Evolutionary conservation across 2,888 invertebrate genomes (phyloP), one percentile per base, ranked within the genome.

Genomic region (Polydrusus cervinus): DNA sequence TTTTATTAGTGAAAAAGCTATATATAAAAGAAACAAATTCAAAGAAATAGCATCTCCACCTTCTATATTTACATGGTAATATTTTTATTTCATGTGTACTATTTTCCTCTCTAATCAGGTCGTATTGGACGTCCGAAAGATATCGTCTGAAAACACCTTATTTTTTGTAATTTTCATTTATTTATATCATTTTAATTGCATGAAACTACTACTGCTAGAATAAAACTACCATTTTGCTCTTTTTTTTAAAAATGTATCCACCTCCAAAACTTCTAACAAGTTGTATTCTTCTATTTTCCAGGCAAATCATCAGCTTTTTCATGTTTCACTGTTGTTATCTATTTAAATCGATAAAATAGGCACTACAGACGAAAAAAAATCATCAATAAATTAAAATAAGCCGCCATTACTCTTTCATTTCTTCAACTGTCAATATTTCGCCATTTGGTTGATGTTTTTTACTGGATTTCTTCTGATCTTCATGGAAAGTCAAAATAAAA

Each of bases 241-340:
- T 45, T 14, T 45, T 45, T 45, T 45, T n/a, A 43, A 9, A 49
- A n/a, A n/a, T n/a, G n/a, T 25, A 51, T 51, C 51, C 51, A 51
- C 51, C 51, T 51, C 51, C 51, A 20, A 20, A 20, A 20, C 2
- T 51, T 7, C n/a, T n/a, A n/a, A n/a, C n/a, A 20, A 51, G 16
- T 1, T 5, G 16, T 18, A 3, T 20, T 20, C 13, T 51, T 11
- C 7, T 6, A 3, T 16, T 16, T 13, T 47, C 16, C 3, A 47
- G 13, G 51, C n/a, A 13, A 49, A 49, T 1, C 16, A 49, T 49
- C 20, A 51, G 51, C 20, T 51, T 3, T 16, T 47, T 8, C 14
- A 16, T 47, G n/a, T 47, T 47, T 9, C 16, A 16, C 8, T 47
- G 14, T 16, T 47, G 16, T 43, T 43, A 3, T n/a, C 13, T 1